phyloP scores from a whole-genome alignment of 2,888 invertebrate genomes.

The Melinaea menophilus region DNA sequence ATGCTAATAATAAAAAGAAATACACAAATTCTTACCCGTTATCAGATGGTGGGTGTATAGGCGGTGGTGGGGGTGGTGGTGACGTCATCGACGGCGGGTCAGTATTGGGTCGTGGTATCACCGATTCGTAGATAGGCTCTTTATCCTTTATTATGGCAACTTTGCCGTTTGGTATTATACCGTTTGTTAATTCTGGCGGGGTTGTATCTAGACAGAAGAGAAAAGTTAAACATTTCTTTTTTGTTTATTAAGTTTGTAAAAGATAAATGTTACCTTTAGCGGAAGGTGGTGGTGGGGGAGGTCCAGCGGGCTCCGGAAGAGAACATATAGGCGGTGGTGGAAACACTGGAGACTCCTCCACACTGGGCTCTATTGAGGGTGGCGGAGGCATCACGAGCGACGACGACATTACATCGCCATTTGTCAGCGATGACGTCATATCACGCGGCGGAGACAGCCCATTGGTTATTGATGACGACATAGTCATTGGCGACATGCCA shows the following conservation, averaged over 20 bases:
- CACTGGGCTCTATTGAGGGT: conserved; percentile 39
- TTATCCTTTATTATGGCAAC: conserved; percentile 67
- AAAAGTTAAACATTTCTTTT: no score
- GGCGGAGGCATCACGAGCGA: conserved; percentile 58
- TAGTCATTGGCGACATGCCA: conserved; percentile 36
- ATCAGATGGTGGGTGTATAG: conserved; percentile 43
- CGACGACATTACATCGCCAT: conserved; percentile 42
- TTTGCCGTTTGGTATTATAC: conserved; percentile 75
- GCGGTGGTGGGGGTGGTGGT: conserved; percentile 49
- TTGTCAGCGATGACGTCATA: conserved; percentile 30
- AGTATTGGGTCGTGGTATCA: conserved; percentile 84
- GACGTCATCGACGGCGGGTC: conserved; percentile 45
- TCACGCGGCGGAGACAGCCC: conserved; percentile 33
- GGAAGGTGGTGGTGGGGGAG: conserved; percentile 82
- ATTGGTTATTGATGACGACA: conserved; percentile 46
- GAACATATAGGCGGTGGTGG: conserved; percentile 76
- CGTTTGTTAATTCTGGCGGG: conserved; percentile 68
- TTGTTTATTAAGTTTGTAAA: not conserved
- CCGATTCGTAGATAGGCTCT: conserved; percentile 92
- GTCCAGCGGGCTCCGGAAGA: conserved; percentile 86
- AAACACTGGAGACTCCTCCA: conserved; percentile 48
- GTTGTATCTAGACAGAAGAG: conserved; percentile 47
- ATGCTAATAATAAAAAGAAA: not conserved
- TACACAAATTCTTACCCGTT: conserved; percentile 49
- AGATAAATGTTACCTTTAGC: conserved; percentile 49